Evolutionary conservation across 2,888 invertebrate genomes (phyloP), one percentile per base, ranked within the genome.

Genomic region (Scaptomyza parva): DNA sequence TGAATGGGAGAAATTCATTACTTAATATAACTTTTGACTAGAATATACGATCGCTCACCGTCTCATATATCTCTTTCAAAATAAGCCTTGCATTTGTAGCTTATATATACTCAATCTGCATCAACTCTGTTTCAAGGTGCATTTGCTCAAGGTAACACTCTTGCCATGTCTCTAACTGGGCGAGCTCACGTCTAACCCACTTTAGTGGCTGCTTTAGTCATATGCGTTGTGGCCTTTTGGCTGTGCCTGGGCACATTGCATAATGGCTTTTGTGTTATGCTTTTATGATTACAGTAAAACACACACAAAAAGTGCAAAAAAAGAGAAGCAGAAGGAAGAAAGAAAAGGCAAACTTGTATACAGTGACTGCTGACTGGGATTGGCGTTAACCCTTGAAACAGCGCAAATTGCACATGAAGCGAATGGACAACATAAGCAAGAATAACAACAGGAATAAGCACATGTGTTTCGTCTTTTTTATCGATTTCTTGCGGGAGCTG

Each of bases 191-290:
- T 59, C 28, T 52, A 65, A 48, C 60, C 64, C 54, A 65, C 51
- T 75, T 75, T 75, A 65, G 65, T 60, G 35, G 8, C 55, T 48
- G 60, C 37, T 54, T 60, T 40, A 24, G 70, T 37, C 35, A 53
- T 72, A 70, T 75, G 51, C 65, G n/a, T 52, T 35, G 39, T 70
- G 59, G 43, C 55, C 59, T 63, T 63, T 37, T 53, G 63, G 33
- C 53, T 41, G 57, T 50, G 22, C 52, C 52, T 52, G 54, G 44
- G 47, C 58, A 68, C 47, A 60, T 59, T 57, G 58, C 75, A 78
- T 77, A 80, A 82, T 82, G 70, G 81, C 80, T 75, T 85, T 79
- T 81, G 81, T 82, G 81, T 84, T 83, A 78, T 86, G 78, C 78
- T 83, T 78, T 83, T 86, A 83, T 86, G 86, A 80, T 86, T 84